phyloP scores from a whole-genome alignment of 2,113 vertebrate species.

The Malaclemys terrapin region DNA sequence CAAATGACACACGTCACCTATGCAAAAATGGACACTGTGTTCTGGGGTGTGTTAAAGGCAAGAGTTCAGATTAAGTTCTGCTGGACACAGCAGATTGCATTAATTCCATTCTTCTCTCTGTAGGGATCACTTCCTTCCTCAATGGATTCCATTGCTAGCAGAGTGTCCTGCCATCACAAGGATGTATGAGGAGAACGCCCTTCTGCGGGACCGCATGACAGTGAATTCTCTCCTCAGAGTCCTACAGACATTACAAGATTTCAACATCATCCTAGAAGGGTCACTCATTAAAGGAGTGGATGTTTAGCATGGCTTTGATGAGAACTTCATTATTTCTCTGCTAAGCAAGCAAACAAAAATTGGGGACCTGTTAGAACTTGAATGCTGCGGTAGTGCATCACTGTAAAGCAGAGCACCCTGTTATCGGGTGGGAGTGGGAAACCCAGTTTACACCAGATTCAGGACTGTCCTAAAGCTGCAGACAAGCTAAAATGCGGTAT shows the following conservation, averaged over 20 bases:
- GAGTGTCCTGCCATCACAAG: conserved; percentile 87
- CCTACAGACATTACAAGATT: conserved; percentile 92
- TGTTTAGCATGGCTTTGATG: conserved; percentile 82
- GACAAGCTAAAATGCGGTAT: conserved; percentile 75
- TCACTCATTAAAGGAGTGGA: conserved; percentile 95
- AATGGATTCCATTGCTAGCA: conserved; percentile 93
- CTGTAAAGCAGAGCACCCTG: conserved; percentile 52
- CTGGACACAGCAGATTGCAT: neutral
- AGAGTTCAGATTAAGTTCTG: neutral
- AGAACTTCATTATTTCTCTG: conserved; percentile 57
- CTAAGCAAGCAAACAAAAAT: conserved; percentile 41
- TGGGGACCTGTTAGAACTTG: conserved; percentile 59
- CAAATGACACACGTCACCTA: fast-evolving
- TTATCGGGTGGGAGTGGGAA: neutral
- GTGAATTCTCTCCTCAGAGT: conserved; percentile 91
- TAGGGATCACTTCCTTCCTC: conserved; percentile 92
- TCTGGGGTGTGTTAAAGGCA: neutral
- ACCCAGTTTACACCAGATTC: neutral
- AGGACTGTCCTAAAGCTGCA: conserved; percentile 62
- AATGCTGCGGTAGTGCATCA: conserved; percentile 49
- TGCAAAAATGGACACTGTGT: neutral
- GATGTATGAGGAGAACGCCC: conserved; percentile 92
- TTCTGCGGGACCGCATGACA: conserved; percentile 89
- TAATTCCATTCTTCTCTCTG: neutral
- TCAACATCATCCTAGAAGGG: conserved; percentile 91